Evolutionary conservation across 1,140 invertebrate genomes (phyloP).

Genomic region (Euglossa dilemma): DNA sequence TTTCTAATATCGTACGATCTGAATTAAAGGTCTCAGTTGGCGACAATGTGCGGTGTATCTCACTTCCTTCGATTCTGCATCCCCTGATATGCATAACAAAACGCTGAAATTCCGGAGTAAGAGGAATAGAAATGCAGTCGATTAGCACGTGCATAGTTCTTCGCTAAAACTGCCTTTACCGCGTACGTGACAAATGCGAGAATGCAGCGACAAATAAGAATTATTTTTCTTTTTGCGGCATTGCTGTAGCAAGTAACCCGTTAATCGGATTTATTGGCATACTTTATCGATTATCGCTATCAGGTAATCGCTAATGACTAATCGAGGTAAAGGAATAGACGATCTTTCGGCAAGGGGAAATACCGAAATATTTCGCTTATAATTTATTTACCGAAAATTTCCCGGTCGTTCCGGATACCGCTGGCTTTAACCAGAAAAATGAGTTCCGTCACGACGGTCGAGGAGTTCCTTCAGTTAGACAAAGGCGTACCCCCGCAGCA

Average conservation of each 20-base stretch:
- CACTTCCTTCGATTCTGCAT: background rate
- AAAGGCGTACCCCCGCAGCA: slow-evolving; percentile 27
- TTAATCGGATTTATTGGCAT: no score
- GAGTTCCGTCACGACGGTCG: slow-evolving; percentile 38
- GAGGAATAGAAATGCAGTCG: background rate
- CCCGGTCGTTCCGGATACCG: slow-evolving; percentile 50
- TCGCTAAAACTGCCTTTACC: no score
- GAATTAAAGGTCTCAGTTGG: background rate
- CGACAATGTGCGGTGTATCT: background rate
- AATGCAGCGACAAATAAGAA: background rate
- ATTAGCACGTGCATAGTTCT: background rate
- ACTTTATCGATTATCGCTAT: background rate
- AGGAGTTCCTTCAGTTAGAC: slow-evolving; percentile 59
- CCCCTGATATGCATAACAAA: slow-evolving; percentile 4
- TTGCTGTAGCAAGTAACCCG: no score
- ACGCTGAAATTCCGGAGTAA: background rate
- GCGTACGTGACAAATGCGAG: background rate
- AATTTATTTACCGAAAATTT: background rate
- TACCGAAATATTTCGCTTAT: background rate
- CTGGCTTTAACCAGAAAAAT: slow-evolving; percentile 50
- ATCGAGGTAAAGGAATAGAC: background rate
- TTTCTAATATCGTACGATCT: no score
- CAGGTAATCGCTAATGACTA: background rate
- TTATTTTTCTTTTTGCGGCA: background rate
- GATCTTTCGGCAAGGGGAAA: background rate